A percentile compares a stretch with the other conserved stretches of the same genome.
phyloP scores from a whole-genome alignment of 1,140 invertebrate genomes.

The Nixonia krombeini region DNA sequence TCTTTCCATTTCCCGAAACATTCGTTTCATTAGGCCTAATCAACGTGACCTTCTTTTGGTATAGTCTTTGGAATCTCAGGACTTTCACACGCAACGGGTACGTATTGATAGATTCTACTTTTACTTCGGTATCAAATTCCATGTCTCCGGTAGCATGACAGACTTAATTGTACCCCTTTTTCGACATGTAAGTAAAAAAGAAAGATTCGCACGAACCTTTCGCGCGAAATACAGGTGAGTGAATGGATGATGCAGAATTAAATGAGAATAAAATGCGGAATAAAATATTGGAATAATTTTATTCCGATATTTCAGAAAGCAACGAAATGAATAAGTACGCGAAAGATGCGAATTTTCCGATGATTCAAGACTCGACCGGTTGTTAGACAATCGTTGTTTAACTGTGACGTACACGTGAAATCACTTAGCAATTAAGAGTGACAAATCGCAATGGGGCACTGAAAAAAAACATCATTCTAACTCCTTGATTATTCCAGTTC shows the following conservation, averaged over 20 bases:
- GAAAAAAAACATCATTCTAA: not conserved
- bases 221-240: too few relatives aligned
- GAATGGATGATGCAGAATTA: too few relatives aligned
- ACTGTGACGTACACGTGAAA: constrained; percentile 7
- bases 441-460: constrained; percentile 11
- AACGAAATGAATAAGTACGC: too few relatives aligned
- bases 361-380: constrained; percentile 11
- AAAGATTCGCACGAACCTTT: too few relatives aligned
- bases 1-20: constrained; percentile 23
- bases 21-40: constrained; percentile 28
- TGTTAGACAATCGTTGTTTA: constrained; percentile 8
- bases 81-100: constrained; percentile 26
- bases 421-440: constrained; percentile 12
- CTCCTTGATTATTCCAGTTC: not conserved
- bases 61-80: constrained; percentile 28
- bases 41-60: too few relatives aligned
- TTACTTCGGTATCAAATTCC: too few relatives aligned
- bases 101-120: too few relatives aligned
- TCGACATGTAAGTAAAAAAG: too few relatives aligned
- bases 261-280: too few relatives aligned
- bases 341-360: not conserved
- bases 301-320: constrained; percentile 5
- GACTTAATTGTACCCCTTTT: too few relatives aligned
- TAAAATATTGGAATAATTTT: too few relatives aligned
- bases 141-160: too few relatives aligned